A percentile compares a stretch with the other conserved stretches of the same genome.
Evolutionary conservation across 2,797 vertebrate species (phyloP).

Genomic region (Smutsia temminckii): DNA sequence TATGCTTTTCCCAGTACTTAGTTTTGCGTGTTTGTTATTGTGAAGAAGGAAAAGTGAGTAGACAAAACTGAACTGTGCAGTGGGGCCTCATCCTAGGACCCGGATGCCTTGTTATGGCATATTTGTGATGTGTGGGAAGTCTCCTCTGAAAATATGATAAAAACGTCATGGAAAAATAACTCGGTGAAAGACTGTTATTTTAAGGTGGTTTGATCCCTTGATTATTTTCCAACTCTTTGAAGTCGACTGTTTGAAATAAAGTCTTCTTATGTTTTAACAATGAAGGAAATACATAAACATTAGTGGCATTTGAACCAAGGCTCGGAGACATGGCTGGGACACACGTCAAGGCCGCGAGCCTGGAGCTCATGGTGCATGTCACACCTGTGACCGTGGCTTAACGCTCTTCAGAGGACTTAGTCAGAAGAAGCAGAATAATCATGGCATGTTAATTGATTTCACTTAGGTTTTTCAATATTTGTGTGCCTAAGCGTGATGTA

Average conservation of each 20-base stretch:
- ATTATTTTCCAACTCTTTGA: background rate
- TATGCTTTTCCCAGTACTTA: slow-evolving; percentile 60
- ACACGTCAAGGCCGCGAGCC: background rate
- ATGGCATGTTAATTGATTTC: rapidly evolving
- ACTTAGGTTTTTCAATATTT: rapidly evolving
- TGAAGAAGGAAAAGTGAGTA: slow-evolving; percentile 47
- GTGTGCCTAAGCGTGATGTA: rapidly evolving
- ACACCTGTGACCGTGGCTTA: too few species aligned
- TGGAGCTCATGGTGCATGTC: rapidly evolving
- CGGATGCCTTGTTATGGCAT: rapidly evolving
- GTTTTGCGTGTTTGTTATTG: slow-evolving; percentile 67
- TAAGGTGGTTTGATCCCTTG: background rate
- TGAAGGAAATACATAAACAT: rapidly evolving
- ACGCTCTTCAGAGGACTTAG: rapidly evolving
- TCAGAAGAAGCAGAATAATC: background rate
- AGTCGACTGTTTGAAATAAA: background rate
- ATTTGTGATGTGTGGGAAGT: background rate
- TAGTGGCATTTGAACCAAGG: background rate
- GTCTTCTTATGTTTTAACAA: background rate
- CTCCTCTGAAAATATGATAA: background rate
- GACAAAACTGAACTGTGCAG: background rate
- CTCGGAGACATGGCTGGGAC: background rate
- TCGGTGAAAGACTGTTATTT: background rate
- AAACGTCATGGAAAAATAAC: background rate
- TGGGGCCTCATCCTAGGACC: background rate